Conservation (phyloP, 2,113 vertebrate genomes). For the Macquaria ambigua region DNA sequence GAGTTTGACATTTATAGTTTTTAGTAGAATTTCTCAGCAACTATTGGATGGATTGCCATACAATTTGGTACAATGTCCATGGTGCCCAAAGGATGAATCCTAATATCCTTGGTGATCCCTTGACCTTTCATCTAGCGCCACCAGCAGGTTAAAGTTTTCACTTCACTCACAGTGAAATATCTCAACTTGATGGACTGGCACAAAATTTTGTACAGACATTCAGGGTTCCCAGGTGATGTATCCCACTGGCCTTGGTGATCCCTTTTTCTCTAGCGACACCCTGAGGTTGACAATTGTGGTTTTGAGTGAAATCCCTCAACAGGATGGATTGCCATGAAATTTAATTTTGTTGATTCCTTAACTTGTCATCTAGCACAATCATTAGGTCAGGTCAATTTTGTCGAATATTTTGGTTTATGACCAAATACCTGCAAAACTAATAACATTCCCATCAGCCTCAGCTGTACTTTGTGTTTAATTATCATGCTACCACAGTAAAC, state of each 20-base stretch:
- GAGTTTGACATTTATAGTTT: background rate
- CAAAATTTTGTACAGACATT: background rate
- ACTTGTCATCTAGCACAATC: background rate
- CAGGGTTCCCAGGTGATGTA: background rate
- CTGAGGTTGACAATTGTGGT: background rate
- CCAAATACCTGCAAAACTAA: background rate
- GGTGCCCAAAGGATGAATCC: background rate
- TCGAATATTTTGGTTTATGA: background rate
- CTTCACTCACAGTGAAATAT: no score
- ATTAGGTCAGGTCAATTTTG: background rate
- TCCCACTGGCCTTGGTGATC: background rate
- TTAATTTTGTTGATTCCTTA: background rate
- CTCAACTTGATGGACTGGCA: background rate
- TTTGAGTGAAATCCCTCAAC: background rate
- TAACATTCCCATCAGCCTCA: background rate
- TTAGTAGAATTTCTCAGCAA: background rate
- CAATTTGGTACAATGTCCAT: background rate
- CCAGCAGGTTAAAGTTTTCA: background rate
- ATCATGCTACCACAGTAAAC: background rate
- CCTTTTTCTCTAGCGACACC: background rate
- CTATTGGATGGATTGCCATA: background rate
- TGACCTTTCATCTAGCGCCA: background rate
- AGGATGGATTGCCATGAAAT: background rate
- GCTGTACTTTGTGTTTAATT: background rate
- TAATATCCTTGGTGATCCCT: background rate